Percentiles rank a stretch among this genome's conserved stretches.
Conservation (phyloP, 2,113 vertebrate genomes). For the Riparia riparia region DNA sequence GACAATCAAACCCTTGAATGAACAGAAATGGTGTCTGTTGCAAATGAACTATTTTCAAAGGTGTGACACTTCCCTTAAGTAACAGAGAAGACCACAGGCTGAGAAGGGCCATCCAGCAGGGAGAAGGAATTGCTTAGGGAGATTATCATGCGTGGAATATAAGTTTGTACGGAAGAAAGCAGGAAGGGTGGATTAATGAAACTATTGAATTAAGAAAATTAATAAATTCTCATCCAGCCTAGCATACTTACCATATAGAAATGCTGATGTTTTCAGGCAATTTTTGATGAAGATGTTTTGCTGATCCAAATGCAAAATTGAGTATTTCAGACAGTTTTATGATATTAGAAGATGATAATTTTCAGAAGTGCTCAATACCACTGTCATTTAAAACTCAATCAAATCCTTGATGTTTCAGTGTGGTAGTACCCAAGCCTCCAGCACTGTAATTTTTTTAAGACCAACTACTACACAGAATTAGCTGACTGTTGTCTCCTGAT, state of each 20-base stretch:
- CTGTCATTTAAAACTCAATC: neutral
- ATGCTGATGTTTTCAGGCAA: neutral
- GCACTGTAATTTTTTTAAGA: neutral
- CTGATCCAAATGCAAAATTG: neutral
- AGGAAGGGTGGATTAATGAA: neutral
- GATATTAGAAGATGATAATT: neutral
- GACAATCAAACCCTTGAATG: neutral
- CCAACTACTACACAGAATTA: neutral
- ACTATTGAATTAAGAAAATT: neutral
- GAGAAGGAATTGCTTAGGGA: neutral
- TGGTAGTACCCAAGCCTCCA: neutral
- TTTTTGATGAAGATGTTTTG: neutral
- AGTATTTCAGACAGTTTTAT: neutral
- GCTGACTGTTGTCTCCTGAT: neutral
- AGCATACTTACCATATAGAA: neutral
- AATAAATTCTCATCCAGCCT: neutral
- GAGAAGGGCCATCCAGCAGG: neutral
- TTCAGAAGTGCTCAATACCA: neutral
- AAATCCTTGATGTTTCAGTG: neutral
- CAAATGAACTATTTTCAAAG: neutral
- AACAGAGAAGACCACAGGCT: neutral
- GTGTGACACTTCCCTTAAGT: neutral
- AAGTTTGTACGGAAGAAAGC: neutral
- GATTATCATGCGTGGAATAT: neutral
- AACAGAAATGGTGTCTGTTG: neutral